A percentile compares a stretch with the other conserved stretches of the same genome.
These are phyloP conservation scores for Oxystoma pomonae DNA, from an alignment of 2,888 invertebrate genomes.

Conservation along the genomic window DNA sequence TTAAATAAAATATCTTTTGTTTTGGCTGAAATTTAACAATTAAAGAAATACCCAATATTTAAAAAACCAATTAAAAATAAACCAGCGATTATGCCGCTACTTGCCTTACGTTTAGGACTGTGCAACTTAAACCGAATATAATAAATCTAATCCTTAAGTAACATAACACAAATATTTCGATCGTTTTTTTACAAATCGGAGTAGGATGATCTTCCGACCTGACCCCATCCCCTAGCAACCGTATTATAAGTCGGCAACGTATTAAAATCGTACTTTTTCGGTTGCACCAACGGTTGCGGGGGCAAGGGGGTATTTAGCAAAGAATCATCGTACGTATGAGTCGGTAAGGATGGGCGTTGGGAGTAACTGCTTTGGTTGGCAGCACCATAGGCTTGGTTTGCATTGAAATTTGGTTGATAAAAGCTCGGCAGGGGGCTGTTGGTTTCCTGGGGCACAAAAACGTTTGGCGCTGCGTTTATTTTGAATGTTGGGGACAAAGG, in stretches of 20 bases:
- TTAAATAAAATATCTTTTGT: too few species aligned
- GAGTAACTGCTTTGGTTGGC: conserved; percentile 12
- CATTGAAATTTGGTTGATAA: conserved; percentile 29
- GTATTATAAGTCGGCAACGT: conserved; percentile 68
- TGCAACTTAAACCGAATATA: too few species aligned
- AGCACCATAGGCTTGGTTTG: conserved; percentile 18
- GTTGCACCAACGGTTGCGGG: conserved; percentile 26
- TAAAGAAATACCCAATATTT: too few species aligned
- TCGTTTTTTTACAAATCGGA: conserved; percentile 32
- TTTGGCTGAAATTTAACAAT: too few species aligned
- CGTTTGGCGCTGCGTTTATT: conserved; percentile 35
- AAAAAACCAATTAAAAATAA: too few species aligned
- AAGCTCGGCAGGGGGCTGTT: conserved; percentile 30
- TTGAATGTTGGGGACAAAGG: conserved; percentile 39
- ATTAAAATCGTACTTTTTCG: conserved; percentile 36
- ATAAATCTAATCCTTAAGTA: too few species aligned
- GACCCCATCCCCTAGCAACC: conserved; percentile 78
- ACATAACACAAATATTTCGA: not conserved
- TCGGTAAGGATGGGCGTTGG: conserved; percentile 9
- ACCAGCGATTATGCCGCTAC: too few species aligned
- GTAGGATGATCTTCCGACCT: conserved; percentile 44
- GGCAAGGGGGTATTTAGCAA: conserved; percentile 19
- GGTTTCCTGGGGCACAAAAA: conserved; percentile 42
- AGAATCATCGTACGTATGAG: conserved; percentile 21
- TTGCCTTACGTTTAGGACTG: too few species aligned